Percentiles rank a stretch among this genome's conserved stretches.
Evolutionary conservation across 2,888 invertebrate genomes (phyloP).

Genomic region (Osedax frankpressi): DNA sequence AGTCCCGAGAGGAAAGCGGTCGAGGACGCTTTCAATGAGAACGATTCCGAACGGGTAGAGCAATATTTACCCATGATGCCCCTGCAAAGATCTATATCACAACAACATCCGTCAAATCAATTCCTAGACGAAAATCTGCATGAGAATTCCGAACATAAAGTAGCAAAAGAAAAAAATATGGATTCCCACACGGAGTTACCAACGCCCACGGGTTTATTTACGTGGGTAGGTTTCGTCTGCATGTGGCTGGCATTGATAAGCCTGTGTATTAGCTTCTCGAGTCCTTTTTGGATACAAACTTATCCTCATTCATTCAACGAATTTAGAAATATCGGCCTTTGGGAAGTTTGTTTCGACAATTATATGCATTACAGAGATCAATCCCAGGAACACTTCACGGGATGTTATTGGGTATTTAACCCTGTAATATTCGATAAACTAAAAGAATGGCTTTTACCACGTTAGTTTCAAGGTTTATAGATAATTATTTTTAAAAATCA

Average conservation of each 20-base stretch:
- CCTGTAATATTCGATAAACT: slow-evolving; percentile 51
- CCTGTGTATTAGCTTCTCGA: slow-evolving; percentile 29
- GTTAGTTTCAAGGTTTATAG: slow-evolving; percentile 22
- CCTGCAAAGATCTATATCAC: neutral
- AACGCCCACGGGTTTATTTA: slow-evolving; percentile 26
- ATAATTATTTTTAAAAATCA: neutral
- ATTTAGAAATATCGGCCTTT: slow-evolving; percentile 74
- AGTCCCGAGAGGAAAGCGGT: neutral
- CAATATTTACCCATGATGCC: slow-evolving; percentile 12
- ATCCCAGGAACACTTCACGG: slow-evolving; percentile 72
- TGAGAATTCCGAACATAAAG: no score
- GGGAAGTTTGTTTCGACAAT: slow-evolving; percentile 78
- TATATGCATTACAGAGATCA: slow-evolving; percentile 71
- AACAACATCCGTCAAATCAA: no score
- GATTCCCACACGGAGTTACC: slow-evolving; percentile 10
- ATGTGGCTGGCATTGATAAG: slow-evolving; percentile 26
- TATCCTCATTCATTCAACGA: slow-evolving; percentile 54
- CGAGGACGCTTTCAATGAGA: neutral
- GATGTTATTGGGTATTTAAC: slow-evolving; percentile 90
- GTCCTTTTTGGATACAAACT: slow-evolving; percentile 33
- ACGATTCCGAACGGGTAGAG: neutral
- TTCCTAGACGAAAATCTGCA: neutral
- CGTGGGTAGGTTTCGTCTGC: slow-evolving; percentile 29
- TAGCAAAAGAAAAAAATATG: slow-evolving; percentile 4
- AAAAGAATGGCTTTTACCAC: slow-evolving; percentile 42